Conservation (phyloP, 2,888 invertebrate species). For the Dynastes hyllus region DNA sequence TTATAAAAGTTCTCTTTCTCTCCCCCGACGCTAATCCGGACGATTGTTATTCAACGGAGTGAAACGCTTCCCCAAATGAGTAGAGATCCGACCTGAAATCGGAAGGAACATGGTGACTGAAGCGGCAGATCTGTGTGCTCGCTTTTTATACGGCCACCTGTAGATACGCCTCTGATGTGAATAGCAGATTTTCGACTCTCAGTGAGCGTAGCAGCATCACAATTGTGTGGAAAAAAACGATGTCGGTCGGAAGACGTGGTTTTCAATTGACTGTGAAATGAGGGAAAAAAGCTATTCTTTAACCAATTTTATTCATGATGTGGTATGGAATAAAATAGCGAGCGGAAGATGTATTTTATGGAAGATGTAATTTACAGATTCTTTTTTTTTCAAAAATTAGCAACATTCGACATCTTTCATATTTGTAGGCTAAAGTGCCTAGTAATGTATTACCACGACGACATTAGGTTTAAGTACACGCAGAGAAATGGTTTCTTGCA, state of each 20-base stretch:
- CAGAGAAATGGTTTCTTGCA: too few species aligned
- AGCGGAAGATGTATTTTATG: too few species aligned
- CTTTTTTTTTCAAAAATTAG: too few species aligned
- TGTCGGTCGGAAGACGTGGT: slow-evolving; percentile 43
- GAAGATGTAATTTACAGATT: too few species aligned
- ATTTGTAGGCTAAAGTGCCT: too few species aligned
- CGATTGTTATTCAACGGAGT: slow-evolving; percentile 59
- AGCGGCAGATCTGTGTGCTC: slow-evolving; percentile 53
- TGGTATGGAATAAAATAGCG: too few species aligned
- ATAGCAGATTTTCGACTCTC: slow-evolving; percentile 52
- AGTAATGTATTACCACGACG: too few species aligned
- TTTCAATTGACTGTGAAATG: slow-evolving; percentile 33
- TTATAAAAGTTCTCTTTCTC: slow-evolving; percentile 49
- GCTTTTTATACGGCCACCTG: slow-evolving; percentile 61
- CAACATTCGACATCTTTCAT: too few species aligned
- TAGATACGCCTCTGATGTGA: slow-evolving; percentile 58
- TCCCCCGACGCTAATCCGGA: slow-evolving; percentile 48
- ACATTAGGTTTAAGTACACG: too few species aligned
- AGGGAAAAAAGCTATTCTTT: slow-evolving; percentile 9
- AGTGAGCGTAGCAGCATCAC: slow-evolving; percentile 27
- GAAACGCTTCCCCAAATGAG: slow-evolving; percentile 19
- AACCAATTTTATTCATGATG: slow-evolving; percentile 18
- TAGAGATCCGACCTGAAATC: slow-evolving; percentile 49
- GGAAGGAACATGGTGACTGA: background rate
- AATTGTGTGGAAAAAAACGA: slow-evolving; percentile 48